These are phyloP conservation scores for Haemorhous mexicanus DNA, from an alignment of 2,113 vertebrate genomes.

Conservation along the genomic window DNA sequence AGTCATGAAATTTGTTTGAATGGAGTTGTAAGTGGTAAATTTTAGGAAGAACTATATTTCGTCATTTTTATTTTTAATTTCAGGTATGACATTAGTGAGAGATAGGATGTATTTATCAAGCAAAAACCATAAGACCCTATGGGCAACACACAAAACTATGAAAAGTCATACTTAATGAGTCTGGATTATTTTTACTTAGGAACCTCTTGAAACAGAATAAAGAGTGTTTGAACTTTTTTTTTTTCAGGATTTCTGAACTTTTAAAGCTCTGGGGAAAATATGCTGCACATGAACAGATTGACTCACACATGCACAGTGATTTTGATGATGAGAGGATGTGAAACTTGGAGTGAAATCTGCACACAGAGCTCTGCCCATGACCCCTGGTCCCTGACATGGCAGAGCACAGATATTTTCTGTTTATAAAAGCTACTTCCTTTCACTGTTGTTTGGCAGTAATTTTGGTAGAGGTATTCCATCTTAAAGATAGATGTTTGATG, in stretches of 20 bases:
- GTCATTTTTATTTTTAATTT: background rate
- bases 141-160: background rate
- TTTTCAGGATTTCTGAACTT: background rate
- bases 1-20: background rate
- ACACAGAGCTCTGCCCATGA: background rate
- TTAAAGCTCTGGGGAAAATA: background rate
- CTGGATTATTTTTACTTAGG: background rate
- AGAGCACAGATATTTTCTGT: background rate
- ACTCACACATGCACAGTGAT: background rate
- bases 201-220: background rate
- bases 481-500: background rate
- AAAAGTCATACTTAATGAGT: background rate
- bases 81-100: background rate
- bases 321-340: background rate
- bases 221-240: background rate
- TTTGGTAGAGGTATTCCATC: background rate
- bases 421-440: background rate
- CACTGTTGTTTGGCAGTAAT: background rate
- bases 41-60: background rate
- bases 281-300: rapidly evolving
- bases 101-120: background rate
- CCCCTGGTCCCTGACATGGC: background rate
- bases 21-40: background rate
- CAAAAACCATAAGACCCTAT: background rate
- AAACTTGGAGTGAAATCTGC: background rate